Evolutionary conservation across 2,888 invertebrate species (phyloP).

Genomic region (Latheticus oryzae): DNA sequence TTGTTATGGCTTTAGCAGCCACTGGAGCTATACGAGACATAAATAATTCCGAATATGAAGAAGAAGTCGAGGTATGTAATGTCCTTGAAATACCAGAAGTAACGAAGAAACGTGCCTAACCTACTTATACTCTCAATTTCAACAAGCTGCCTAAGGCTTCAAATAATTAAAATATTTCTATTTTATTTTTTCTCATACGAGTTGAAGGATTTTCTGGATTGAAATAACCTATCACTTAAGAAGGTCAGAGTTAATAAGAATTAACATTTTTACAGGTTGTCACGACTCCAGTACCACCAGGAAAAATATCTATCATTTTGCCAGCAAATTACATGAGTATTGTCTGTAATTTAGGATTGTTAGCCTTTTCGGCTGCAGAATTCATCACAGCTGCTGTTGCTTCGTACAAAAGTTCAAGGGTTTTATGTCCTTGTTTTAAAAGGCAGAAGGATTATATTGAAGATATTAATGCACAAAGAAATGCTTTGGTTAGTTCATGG

Average conservation of each 20-base stretch:
- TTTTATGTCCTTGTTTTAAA: conserved; percentile 71
- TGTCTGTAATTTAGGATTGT: conserved; percentile 72
- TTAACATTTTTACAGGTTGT: conserved; percentile 20
- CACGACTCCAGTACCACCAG: conserved; percentile 27
- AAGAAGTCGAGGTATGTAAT: conserved; percentile 45
- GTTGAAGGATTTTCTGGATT: conserved; percentile 12
- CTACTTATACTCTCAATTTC: conserved; percentile 40
- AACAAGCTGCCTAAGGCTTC: conserved; percentile 12
- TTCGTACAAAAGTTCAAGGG: conserved; percentile 69
- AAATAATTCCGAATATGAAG: conserved; percentile 54
- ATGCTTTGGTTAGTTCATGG: conserved; percentile 71
- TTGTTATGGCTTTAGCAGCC: conserved; percentile 72
- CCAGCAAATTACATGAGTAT: conserved; percentile 70
- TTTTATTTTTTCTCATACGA: not conserved
- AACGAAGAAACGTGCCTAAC: conserved; percentile 17
- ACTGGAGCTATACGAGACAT: conserved; percentile 73
- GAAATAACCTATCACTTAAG: conserved; percentile 4
- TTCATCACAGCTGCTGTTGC: conserved; percentile 69
- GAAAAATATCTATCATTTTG: conserved; percentile 48
- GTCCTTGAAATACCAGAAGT: conserved; percentile 31
- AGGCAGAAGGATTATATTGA: conserved; percentile 58
- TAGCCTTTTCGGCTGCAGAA: conserved; percentile 69
- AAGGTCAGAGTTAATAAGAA: conserved; percentile 10
- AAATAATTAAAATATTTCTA: conserved; percentile 26
- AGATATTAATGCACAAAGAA: conserved; percentile 60